phyloP scores from a whole-genome alignment of 2,113 vertebrate genomes.

The Rhizomys pruinosus region DNA sequence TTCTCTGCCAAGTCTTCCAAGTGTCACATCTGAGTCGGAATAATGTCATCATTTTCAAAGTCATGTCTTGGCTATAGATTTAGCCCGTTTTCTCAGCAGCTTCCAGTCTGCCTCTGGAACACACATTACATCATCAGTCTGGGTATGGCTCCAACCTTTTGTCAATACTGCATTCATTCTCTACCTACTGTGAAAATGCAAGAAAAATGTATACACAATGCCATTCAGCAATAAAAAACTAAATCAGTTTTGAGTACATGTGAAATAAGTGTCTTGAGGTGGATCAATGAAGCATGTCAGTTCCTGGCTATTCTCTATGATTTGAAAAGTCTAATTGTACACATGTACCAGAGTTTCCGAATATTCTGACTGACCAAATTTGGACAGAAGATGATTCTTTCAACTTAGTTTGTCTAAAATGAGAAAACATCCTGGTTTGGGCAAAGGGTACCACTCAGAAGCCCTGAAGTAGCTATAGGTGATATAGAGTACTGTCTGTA shows the following conservation, averaged over 20 bases:
- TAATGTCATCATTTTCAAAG: not conserved
- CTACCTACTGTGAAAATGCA: not conserved
- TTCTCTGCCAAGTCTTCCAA: not conserved
- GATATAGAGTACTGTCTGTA: fast-evolving
- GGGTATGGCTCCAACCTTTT: not conserved
- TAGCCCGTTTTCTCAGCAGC: not conserved
- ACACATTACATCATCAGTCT: not conserved
- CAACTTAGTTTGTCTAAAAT: not conserved
- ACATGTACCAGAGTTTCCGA: not conserved
- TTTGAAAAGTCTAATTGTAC: not conserved
- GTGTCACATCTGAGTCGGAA: not conserved
- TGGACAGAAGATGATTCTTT: not conserved
- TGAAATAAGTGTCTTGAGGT: not conserved
- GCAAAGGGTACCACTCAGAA: not conserved
- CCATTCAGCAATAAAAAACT: not conserved
- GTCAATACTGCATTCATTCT: not conserved
- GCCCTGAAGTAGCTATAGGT: not conserved
- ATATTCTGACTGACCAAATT: not conserved
- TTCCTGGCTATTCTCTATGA: not conserved
- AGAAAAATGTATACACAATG: not conserved
- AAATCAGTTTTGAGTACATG: not conserved
- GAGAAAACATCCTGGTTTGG: not conserved
- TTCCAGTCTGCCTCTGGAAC: not conserved
- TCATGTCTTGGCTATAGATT: not conserved
- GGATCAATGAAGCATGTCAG: not conserved